Percentiles rank a stretch among this genome's conserved stretches.
Conservation (phyloP, 2,888 invertebrate genomes). For the Anarsia innoxiella region DNA sequence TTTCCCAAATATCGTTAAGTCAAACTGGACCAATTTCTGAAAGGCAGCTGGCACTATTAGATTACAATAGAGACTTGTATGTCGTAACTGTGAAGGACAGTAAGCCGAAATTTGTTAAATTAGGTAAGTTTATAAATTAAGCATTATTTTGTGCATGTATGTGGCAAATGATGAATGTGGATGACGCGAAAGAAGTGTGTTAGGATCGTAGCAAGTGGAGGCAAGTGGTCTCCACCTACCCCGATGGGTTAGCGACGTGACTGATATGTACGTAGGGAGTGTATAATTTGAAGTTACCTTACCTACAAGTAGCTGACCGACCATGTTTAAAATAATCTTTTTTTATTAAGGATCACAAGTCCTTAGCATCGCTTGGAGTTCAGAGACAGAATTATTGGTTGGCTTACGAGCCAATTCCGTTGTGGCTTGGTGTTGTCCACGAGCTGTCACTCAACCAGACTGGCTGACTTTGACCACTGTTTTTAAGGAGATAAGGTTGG, state of each 20-base stretch:
- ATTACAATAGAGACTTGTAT: slow-evolving; percentile 91
- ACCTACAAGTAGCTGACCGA: too few relatives aligned
- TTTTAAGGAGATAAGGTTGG: slow-evolving; percentile 56
- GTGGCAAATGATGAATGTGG: too few relatives aligned
- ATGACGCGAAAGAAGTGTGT: too few relatives aligned
- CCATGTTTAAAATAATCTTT: slow-evolving; percentile 1
- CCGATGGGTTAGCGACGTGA: too few relatives aligned
- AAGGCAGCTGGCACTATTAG: slow-evolving; percentile 90
- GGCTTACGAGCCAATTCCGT: slow-evolving; percentile 60
- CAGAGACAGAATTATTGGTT: slow-evolving; percentile 59
- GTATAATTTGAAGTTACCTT: too few relatives aligned
- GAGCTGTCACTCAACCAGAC: slow-evolving; percentile 53
- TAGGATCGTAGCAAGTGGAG: too few relatives aligned
- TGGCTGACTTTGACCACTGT: slow-evolving; percentile 62
- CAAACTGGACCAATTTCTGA: slow-evolving; percentile 87
- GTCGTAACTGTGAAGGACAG: slow-evolving; percentile 82
- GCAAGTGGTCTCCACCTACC: too few relatives aligned
- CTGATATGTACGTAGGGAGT: too few relatives aligned
- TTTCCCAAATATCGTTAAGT: slow-evolving; percentile 89
- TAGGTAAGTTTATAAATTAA: slow-evolving; percentile 72
- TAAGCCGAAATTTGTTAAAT: slow-evolving; percentile 80
- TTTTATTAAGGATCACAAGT: slow-evolving; percentile 52
- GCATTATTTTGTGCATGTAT: too few relatives aligned
- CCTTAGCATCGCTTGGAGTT: slow-evolving; percentile 62
- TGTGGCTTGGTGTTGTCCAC: slow-evolving; percentile 66